Percentiles rank a stretch among this genome's conserved stretches.
These are phyloP conservation scores for Pachypanchax playfairii DNA, from an alignment of 2,113 vertebrate species.

Conservation along the genomic window DNA sequence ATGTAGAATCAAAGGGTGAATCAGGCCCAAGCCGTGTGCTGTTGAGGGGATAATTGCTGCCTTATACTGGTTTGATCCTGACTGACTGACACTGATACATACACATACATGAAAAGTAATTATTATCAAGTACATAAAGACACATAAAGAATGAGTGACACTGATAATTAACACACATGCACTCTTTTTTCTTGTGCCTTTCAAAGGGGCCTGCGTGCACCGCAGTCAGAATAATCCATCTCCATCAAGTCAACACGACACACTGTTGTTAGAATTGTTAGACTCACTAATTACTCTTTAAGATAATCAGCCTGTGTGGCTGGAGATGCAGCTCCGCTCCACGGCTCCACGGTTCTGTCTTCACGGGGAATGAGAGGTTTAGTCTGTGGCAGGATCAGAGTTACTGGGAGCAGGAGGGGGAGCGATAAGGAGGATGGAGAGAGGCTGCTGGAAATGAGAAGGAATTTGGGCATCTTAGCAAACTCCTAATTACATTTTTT, in stretches of 20 bases:
- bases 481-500: conserved; percentile 75
- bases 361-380: conserved; percentile 64
- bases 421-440: conserved; percentile 33
- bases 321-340: conserved; percentile 62
- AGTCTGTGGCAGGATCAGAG: conserved; percentile 74
- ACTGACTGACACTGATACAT: conserved; percentile 65
- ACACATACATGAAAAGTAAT: conserved; percentile 69
- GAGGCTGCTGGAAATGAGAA: conserved; percentile 65
- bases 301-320: conserved; percentile 74
- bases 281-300: conserved; percentile 75
- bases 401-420: conserved; percentile 52
- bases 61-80: conserved; percentile 57
- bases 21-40: conserved; percentile 20
- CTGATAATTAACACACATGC: conserved; percentile 62
- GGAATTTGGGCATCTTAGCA: conserved; percentile 78
- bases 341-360: conserved; percentile 47
- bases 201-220: conserved; percentile 39
- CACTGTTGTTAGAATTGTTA: conserved; percentile 63
- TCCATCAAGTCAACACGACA: conserved; percentile 58
- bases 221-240: conserved; percentile 67
- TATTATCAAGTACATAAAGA: conserved; percentile 64
- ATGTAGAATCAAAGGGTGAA: conserved; percentile 40
- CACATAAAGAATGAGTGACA: conserved; percentile 75
- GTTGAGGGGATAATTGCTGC: conserved; percentile 67
- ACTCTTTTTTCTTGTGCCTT: conserved; percentile 49